A percentile compares a stretch with the other conserved stretches of the same genome.
Conservation (phyloP, 2,888 invertebrate species). For the Agrochola lychnidis region DNA sequence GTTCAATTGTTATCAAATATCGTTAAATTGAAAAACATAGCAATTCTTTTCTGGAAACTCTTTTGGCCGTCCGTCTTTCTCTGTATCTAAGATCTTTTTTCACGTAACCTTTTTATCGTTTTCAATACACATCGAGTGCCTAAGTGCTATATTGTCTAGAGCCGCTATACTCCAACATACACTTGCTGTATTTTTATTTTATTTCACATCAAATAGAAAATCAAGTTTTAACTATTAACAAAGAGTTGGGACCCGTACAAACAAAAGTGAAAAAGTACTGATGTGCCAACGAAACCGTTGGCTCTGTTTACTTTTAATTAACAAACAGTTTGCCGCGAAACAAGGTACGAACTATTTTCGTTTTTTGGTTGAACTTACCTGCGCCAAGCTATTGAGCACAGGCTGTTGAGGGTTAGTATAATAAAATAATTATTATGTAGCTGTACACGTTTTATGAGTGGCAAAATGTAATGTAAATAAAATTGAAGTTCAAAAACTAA, state of each 20-base stretch:
- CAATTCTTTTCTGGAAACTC: neutral
- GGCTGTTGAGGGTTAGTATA: constrained; percentile 3
- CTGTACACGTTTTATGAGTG: neutral
- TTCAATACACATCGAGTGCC: neutral
- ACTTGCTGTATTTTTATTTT: neutral
- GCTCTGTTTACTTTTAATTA: constrained; percentile 65
- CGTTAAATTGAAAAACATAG: too few relatives aligned
- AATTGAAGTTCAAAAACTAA: too few relatives aligned
- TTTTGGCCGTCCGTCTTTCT: neutral
- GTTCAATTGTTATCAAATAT: too few relatives aligned
- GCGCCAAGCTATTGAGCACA: neutral
- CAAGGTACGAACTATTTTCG: constrained; percentile 40
- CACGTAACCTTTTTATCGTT: neutral
- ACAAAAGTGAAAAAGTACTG: constrained; percentile 40
- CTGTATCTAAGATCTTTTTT: neutral
- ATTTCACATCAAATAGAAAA: neutral
- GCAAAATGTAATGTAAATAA: neutral
- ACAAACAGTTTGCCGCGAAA: constrained; percentile 53
- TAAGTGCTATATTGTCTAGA: neutral
- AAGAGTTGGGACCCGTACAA: constrained; percentile 28
- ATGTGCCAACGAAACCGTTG: constrained; percentile 51
- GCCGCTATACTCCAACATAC: neutral
- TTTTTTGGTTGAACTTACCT: constrained; percentile 36
- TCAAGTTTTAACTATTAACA: constrained; percentile 48
- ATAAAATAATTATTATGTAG: constrained; percentile 1